Base-by-base conservation (phyloP, 2,797 vertebrate genomes). In the Siniperca undulata region DNA sequence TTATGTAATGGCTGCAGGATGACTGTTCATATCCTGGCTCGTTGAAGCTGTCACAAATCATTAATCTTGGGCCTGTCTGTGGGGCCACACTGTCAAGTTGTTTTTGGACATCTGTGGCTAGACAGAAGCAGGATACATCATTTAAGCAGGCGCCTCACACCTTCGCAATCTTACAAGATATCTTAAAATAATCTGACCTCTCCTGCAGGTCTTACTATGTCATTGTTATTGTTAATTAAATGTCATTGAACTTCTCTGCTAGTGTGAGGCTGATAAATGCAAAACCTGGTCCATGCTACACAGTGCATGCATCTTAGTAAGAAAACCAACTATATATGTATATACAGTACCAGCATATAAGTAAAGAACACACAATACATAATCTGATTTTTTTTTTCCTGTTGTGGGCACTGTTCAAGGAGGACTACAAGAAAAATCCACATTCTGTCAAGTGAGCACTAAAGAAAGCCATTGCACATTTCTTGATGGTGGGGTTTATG, bases 1-100 rank as follows among this genome's bases (percentile, higher is more conserved):
- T 96, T 94, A 94, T 93, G 94, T 95, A 95, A 96, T 91, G 92
- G 91, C 94, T 95, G 91, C 88, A 85, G 94, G 93, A 96, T 91
- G 94, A 94, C 94, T 95, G 93, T 95, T 94, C 93, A 93, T 94
- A 94, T 95, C 91, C 92, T 87, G 92, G 91, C 93, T 95, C 72
- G 86, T 94, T 92, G 93, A 94, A 91, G 92, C 94, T 95, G 95
- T 96, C 94, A 95, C 92, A 94, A 93, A 88, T 91, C 91, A 93
- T 96, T 95, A 94, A 94, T 95, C 92, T 83, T 36, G 83, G 77
- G 80, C 85, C 88, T 87, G 91, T 95, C 91, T 92, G 83, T 91
- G 90, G 92, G 93, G 93, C 92, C 92, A 85, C 70, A 40, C 91
- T 94, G 94, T 95, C 94, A 94, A 83, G 79, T 93, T 89, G 82